These are phyloP conservation scores for Pollenia angustigena DNA, from an alignment of 2,888 invertebrate species.

Conservation along the genomic window DNA sequence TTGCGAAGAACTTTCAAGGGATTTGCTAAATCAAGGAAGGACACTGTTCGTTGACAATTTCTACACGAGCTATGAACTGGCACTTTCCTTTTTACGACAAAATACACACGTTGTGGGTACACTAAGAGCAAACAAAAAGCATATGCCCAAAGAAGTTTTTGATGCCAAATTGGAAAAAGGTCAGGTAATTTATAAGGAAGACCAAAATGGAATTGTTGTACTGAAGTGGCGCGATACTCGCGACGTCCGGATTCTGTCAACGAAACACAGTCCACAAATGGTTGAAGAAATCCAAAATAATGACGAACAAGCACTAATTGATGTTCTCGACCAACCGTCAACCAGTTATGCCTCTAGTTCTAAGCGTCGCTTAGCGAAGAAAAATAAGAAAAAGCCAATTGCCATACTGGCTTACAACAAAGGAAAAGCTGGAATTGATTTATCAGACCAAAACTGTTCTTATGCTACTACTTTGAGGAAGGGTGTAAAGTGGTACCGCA, in stretches of 20 bases:
- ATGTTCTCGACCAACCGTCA: slow-evolving; percentile 31
- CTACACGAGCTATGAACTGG: no score
- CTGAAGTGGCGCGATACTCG: not conserved
- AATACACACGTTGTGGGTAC: no score
- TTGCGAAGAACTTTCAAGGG: no score
- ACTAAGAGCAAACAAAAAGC: slow-evolving; percentile 27
- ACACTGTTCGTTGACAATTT: no score
- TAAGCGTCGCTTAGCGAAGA: slow-evolving; percentile 18
- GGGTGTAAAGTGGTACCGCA: slow-evolving; percentile 66
- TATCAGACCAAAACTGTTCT: slow-evolving; percentile 77
- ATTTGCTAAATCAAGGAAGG: no score
- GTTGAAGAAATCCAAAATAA: no score
- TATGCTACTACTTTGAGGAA: slow-evolving; percentile 77
- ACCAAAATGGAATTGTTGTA: not conserved
- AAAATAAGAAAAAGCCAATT: slow-evolving; percentile 25
- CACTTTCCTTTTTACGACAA: no score
- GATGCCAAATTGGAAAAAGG: no score
- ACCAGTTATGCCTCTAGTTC: slow-evolving; percentile 13
- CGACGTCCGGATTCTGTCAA: not conserved
- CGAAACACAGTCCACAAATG: not conserved
- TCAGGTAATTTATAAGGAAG: no score
- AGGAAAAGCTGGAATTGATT: slow-evolving; percentile 78
- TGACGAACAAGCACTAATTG: no score
- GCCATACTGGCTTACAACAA: slow-evolving; percentile 75
- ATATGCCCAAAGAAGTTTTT: slow-evolving; percentile 10